Conservation (phyloP, 1,140 invertebrate species). For the Trichonephila clavata region DNA sequence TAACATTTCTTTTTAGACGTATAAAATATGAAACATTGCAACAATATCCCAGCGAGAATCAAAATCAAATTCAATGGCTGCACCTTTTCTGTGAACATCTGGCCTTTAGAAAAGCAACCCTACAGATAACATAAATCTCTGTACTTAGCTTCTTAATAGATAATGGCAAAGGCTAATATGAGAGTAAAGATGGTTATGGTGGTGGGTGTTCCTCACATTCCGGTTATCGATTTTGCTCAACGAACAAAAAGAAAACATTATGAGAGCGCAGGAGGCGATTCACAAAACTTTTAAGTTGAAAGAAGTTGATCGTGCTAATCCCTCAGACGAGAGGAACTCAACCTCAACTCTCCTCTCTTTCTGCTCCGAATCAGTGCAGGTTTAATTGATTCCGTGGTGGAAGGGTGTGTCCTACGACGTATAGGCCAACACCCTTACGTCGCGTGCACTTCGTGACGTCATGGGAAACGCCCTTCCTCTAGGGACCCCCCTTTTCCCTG, state of each 20-base stretch:
- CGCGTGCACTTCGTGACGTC: slow-evolving; percentile 71
- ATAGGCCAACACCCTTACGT: slow-evolving; percentile 72
- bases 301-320: slow-evolving; percentile 30
- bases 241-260: not conserved
- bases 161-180: not conserved
- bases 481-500: slow-evolving; percentile 20
- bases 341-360: slow-evolving; percentile 45
- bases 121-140: slow-evolving; percentile 24
- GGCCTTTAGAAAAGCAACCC: slow-evolving; percentile 8
- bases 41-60: not conserved
- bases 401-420: slow-evolving; percentile 65
- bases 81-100: not conserved
- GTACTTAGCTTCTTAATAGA: not conserved
- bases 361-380: slow-evolving; percentile 51
- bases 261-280: not conserved
- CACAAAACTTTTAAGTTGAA: slow-evolving; percentile 35
- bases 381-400: slow-evolving; percentile 63
- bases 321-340: slow-evolving; percentile 13
- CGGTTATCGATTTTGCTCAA: not conserved
- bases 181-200: not conserved
- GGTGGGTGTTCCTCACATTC: slow-evolving; percentile 47
- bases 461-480: slow-evolving; percentile 69
- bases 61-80: not conserved
- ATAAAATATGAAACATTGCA: not conserved
- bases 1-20: not conserved